Percentiles rank a stretch among this genome's conserved stretches.
phyloP scores from a whole-genome alignment of 2,888 invertebrate species.

The Cephonodes hylas region DNA sequence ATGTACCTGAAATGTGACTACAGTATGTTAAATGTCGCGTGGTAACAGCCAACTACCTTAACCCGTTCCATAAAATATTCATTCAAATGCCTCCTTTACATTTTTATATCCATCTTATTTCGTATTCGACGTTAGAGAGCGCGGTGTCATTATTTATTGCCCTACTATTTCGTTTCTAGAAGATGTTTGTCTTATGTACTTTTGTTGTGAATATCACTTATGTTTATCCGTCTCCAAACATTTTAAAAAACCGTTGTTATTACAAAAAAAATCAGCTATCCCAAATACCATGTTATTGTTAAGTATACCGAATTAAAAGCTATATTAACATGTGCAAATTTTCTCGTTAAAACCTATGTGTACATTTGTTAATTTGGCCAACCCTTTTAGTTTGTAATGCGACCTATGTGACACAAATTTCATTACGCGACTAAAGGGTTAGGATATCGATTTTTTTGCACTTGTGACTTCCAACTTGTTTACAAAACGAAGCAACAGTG shows the following conservation, averaged over 20 bases:
- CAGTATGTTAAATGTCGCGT: conserved; percentile 23
- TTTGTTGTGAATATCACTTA: conserved; percentile 14
- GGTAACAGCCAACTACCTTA: conserved; percentile 23
- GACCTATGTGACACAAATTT: conserved; percentile 12
- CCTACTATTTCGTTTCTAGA: conserved; percentile 12
- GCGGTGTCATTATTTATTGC: conserved; percentile 11
- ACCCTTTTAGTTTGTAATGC: conserved; percentile 8
- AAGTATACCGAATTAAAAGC: too few species aligned
- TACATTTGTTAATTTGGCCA: neutral
- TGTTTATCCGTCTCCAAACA: neutral
- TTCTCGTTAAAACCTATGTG: too few species aligned
- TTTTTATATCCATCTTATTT: conserved; percentile 13
- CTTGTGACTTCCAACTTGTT: neutral
- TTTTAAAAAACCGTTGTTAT: neutral
- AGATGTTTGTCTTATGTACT: conserved; percentile 19
- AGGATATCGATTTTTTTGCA: neutral
- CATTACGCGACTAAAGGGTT: neutral
- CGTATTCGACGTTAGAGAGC: conserved; percentile 9
- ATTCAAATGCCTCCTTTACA: conserved; percentile 30
- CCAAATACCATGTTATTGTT: too few species aligned
- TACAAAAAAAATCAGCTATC: neutral
- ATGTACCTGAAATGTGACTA: conserved; percentile 15
- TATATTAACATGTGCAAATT: too few species aligned
- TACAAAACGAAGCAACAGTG: neutral
- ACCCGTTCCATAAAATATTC: conserved; percentile 49